Evolutionary conservation across 2,797 vertebrate species (phyloP).

Genomic region (Poeciliopsis gracilis): DNA sequence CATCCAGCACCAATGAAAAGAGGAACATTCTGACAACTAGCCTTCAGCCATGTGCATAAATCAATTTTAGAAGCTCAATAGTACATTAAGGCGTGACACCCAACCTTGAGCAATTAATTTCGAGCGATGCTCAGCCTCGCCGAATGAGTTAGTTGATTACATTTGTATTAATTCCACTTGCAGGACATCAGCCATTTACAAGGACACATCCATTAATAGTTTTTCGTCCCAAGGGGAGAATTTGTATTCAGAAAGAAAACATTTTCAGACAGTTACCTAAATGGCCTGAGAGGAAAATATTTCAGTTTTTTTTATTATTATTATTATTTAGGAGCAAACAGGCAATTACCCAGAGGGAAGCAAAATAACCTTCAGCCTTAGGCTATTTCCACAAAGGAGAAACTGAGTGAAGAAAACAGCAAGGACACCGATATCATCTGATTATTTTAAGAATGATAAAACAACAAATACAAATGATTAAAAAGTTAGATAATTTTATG

Average conservation of each 20-base stretch:
- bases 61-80: slow-evolving; percentile 64
- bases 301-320: not conserved
- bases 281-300: not conserved
- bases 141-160: slow-evolving; percentile 57
- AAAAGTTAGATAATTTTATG: not conserved
- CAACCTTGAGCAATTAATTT: slow-evolving; percentile 62
- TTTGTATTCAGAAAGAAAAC: slow-evolving; percentile 13
- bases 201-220: slow-evolving; percentile 16
- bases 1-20: slow-evolving; percentile 32
- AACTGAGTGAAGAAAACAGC: not conserved
- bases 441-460: not conserved
- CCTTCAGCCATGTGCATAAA: slow-evolving; percentile 46
- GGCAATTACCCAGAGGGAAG: not conserved
- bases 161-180: slow-evolving; percentile 54
- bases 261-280: slow-evolving; percentile 7
- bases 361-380: not conserved
- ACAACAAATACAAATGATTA: not conserved
- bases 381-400: not conserved
- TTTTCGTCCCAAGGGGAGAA: slow-evolving; percentile 4
- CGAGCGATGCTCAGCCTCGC: slow-evolving; percentile 43
- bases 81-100: slow-evolving; percentile 51
- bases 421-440: not conserved
- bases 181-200: slow-evolving; percentile 29
- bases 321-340: not conserved
- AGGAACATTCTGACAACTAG: slow-evolving; percentile 44